phyloP scores from a whole-genome alignment of 2,797 vertebrate species.

The Microhierax caerulescens region DNA sequence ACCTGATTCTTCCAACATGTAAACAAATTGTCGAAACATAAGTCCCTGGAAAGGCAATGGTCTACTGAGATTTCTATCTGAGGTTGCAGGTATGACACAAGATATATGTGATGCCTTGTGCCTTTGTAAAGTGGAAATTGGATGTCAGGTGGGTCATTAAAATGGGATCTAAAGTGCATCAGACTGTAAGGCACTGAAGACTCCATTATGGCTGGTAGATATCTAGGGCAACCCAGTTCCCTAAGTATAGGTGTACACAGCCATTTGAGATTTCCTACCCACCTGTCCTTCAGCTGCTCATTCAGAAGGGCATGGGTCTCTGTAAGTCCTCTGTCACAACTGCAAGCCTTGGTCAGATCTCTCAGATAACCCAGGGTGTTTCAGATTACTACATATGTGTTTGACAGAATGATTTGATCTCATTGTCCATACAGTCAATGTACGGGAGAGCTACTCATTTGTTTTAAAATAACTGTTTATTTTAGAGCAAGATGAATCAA shows the following conservation, averaged over 20 bases:
- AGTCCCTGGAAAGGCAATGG: background rate
- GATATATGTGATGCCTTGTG: background rate
- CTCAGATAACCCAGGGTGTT: background rate
- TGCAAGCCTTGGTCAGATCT: background rate
- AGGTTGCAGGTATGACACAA: background rate
- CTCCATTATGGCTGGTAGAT: background rate
- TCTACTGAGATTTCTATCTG: background rate
- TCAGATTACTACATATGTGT: background rate
- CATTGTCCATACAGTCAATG: background rate
- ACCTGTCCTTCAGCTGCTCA: background rate
- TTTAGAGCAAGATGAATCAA: background rate
- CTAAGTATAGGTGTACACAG: background rate
- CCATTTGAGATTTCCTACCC: background rate
- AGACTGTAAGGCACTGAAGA: background rate
- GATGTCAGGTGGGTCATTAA: background rate
- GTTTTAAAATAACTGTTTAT: background rate
- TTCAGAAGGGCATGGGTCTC: background rate
- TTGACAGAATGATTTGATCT: background rate
- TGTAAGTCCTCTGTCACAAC: background rate
- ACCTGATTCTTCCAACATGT: background rate
- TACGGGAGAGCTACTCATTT: background rate
- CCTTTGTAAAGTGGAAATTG: background rate
- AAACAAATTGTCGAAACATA: background rate
- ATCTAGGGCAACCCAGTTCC: background rate
- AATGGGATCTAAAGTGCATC: background rate